Base-by-base conservation (phyloP, 2,797 vertebrate species). In the Nasua narica region DNA sequence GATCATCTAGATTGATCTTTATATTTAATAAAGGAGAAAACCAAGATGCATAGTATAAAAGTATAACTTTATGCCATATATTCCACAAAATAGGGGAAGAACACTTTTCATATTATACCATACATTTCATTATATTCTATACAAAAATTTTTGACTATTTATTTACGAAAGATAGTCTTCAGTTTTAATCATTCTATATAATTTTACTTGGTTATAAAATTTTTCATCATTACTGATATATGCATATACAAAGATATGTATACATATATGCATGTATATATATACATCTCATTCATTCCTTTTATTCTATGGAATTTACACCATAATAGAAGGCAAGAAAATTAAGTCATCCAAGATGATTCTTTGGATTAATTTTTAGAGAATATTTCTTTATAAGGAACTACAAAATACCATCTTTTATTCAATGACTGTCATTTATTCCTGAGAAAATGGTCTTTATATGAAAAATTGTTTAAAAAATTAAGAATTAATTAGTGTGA, bases 181-280 rank as follows among this genome's bases (percentile, higher is more conserved):
- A 89, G 25, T 90, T 96, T 88, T 91, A 91, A 65, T 21, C n/a
- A 84, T 88, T 85, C 40, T 76, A 37, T 9, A 87, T 93, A 70
- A 92, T 92, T 95, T 72, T 27, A 48, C 8, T 70, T 79, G 5
- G 67, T 56, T 60, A 23, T 40, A 83, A 72, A 56, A 25, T 81
- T 56, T 43, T 15, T 77, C 19, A 21, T 62, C 32, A 48, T 48
- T 74, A 88, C 6, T 35, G 4, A 69, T 52, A 56, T 7, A 21
- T 16, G 37, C 4, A 50, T 35, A 72, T 35, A 52, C 23, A 32
- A 60, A 13, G 25, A 50, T 32, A 25, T 23, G 37, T 50, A 15
- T 40, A 18, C 25, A 43, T 29, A 18, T 50, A 35, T 40, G 48
- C 46, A 7, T 16, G 37, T 32, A 58, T 35, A 25, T 82, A 69